Conservation (phyloP, 2,113 vertebrate species). For the Chloroceryle aenea region DNA sequence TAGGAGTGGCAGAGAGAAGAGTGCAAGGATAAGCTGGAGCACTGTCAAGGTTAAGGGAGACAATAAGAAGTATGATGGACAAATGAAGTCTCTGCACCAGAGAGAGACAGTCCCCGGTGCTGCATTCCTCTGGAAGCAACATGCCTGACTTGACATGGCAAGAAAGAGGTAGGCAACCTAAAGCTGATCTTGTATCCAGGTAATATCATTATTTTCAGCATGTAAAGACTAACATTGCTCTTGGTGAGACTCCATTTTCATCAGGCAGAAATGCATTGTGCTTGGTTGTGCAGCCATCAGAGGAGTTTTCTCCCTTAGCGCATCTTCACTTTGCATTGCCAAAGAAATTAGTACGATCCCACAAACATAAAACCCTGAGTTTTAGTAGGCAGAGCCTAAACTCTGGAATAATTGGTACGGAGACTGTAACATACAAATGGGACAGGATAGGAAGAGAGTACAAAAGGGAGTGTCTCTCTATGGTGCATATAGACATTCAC, state of each 20-base stretch:
- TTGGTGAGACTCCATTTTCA: not conserved
- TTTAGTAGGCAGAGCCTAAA: not conserved
- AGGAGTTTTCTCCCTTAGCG: not conserved
- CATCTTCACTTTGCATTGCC: not conserved
- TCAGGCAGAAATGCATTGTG: not conserved
- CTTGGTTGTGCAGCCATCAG: not conserved
- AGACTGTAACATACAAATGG: not conserved
- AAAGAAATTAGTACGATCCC: not conserved
- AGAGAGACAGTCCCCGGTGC: not conserved
- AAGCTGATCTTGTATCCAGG: not conserved
- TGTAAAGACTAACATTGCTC: not conserved
- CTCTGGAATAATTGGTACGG: not conserved
- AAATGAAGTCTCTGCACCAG: not conserved
- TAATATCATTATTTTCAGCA: not conserved
- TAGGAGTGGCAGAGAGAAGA: not conserved
- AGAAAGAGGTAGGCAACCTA: not conserved
- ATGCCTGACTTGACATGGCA: not conserved
- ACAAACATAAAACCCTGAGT: not conserved
- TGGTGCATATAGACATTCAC: not conserved
- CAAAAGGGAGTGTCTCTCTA: not conserved
- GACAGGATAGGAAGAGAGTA: not conserved
- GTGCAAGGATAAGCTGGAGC: not conserved
- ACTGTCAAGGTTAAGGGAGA: not conserved
- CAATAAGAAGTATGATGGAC: not conserved
- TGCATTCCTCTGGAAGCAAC: not conserved